Evolutionary conservation across 2,113 vertebrate genomes (phyloP), one percentile per base, ranked within the genome.

Genomic region (Atrichornis clamosus): DNA sequence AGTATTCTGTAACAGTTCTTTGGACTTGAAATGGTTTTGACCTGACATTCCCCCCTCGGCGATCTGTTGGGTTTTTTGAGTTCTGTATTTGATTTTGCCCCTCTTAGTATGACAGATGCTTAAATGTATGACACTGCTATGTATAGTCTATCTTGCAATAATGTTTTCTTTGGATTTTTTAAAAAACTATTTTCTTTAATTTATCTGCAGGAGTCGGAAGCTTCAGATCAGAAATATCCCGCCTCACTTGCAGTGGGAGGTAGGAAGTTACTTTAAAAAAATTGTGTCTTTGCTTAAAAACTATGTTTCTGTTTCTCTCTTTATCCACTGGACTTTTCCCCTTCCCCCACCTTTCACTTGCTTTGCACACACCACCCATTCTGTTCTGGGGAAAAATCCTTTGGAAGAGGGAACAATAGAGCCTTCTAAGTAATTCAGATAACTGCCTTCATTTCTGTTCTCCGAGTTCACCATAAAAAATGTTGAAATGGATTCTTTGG

Each of bases 161-260:
- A 74, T 86, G 46, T 89, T 93, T 93, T 85, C 58, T 87, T 55
- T 73, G 44, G n/a, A 4, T 28, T 53, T 50, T 74, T 79, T 84
- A 50, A 4, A 42, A 26, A 83, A 83, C 70, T 78, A 59, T 94
- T 88, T 95, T 96, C 69, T 94, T 95, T 92, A 84, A 83, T 97
- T 87, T 91, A 30, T 97, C 49, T 96, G 52, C 98, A 99, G 99
- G 98, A 99, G 98, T 98, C 99, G 99, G 97, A 99, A 99, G 95
- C 98, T 99, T 97, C 99, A 99, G 98, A 98, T 99, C 97, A 98
- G 99, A 98, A 99, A 99, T 97, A 99, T 99, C 97, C 99, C 99
- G 65, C 99, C 99, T 97, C 99, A 99, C 95, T 98, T 99, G 98
- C 99, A 99, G 97, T 99, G 99, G 99, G 99, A 99, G 98, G 99